Evolutionary conservation across 2,113 vertebrate genomes (phyloP), one percentile per base, ranked within the genome.

Genomic region (Nothoprocta perdicaria): DNA sequence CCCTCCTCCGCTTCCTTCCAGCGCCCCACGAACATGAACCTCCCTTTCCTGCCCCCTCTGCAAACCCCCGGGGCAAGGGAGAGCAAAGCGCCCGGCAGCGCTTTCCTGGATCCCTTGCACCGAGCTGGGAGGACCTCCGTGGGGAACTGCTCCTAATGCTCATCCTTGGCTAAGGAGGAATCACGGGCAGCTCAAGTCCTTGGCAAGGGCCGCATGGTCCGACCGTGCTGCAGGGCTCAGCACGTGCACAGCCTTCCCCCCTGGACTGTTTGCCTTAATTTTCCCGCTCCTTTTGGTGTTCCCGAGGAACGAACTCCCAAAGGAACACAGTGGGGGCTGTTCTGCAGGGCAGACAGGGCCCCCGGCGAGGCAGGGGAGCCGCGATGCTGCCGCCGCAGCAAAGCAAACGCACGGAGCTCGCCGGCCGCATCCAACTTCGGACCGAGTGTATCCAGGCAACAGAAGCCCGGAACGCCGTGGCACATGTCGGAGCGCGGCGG

Each of bases 401-500:
- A 95, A 69, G 67, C 74, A 71, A 88, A 89, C 60, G 93, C 80
- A 89, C 24, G 77, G 91, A 91, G 96, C 97, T 94, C 84, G 95
- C 88, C 95, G 84, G 35, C 76, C 5, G 8, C 78, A 88, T 93
- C 76, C 84, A 85, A 84, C 84, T 85, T 97, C 91, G 94, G 82
- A 94, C 90, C 95, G 84, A 94, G 84, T 15, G 83, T 93, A 95
- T 92, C 96, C 88, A 97, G 89, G 96, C 95, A 97, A 95, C 92
- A 92, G 90, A 89, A 95, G 66, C 71, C 95, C 82, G 92, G 91
- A 91, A 76, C 94, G 95, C 76, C 76, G 93, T 72, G 93, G 67
- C 84, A 95, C 92, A 92, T 89, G 80, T 88, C 90, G 91, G 58
- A 29, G 87, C 41, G 16, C 41, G 41, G 75, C 68, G 92, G 94